A percentile compares a stretch with the other conserved stretches of the same genome.
Conservation (phyloP, 2,797 vertebrate species). For the Anguilla anguilla region DNA sequence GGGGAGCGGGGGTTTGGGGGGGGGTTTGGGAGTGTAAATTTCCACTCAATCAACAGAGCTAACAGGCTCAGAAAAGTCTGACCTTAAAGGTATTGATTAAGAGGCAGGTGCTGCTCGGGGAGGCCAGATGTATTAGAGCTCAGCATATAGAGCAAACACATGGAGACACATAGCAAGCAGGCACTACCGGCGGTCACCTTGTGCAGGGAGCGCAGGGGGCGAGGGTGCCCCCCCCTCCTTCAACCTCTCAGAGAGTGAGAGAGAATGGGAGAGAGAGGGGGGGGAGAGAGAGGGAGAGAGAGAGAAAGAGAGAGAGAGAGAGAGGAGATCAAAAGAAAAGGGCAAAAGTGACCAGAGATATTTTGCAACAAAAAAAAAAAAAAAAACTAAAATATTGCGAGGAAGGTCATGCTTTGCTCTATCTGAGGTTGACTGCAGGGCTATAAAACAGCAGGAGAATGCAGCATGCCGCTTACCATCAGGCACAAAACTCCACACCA, state of each 20-base stretch:
- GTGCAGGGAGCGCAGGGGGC: neutral
- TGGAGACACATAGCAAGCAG: neutral
- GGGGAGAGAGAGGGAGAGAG: too few relatives aligned
- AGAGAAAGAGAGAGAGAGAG: too few relatives aligned
- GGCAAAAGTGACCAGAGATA: too few relatives aligned
- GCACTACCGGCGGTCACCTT: neutral
- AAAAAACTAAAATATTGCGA: too few relatives aligned
- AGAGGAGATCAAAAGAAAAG: too few relatives aligned
- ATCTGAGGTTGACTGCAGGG: too few relatives aligned
- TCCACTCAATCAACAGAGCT: neutral
- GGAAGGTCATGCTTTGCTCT: too few relatives aligned
- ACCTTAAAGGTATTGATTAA: slow-evolving; percentile 16
- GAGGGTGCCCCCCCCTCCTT: neutral
- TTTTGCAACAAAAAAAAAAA: too few relatives aligned
- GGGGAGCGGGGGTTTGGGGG: neutral
- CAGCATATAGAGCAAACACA: neutral
- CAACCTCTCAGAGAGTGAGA: neutral
- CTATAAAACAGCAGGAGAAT: neutral
- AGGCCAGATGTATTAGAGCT: neutral
- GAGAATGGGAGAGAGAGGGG: neutral
- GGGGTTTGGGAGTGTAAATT: neutral
- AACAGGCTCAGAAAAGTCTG: neutral
- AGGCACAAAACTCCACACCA: neutral
- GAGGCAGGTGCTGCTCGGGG: neutral
- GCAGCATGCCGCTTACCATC: too few relatives aligned